Evolutionary conservation across 2,888 invertebrate species (phyloP).

Genomic region (Megamerina dolium): DNA sequence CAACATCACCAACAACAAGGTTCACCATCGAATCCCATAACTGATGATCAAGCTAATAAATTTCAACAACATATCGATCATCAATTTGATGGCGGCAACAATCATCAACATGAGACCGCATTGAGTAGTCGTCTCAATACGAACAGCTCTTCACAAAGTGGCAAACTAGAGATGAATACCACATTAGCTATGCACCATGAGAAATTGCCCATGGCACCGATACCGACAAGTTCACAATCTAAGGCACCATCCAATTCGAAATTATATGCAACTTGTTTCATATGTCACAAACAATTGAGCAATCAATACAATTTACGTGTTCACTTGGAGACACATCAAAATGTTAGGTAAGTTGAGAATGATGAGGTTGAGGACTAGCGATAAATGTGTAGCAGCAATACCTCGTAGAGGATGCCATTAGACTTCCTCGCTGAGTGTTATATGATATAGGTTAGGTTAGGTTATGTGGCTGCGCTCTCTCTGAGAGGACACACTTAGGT

Average conservation of each 20-base stretch:
- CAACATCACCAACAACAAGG: conserved; percentile 10
- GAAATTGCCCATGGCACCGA: conserved; percentile 24
- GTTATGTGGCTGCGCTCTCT: too few relatives aligned
- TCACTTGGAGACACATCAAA: conserved; percentile 87
- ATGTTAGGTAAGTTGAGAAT: conserved; percentile 57
- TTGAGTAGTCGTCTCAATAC: not conserved
- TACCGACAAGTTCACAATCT: conserved; percentile 20
- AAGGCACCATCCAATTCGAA: conserved; percentile 51
- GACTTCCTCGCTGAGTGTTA: too few relatives aligned
- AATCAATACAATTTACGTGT: conserved; percentile 87
- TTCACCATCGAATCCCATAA: conserved; percentile 10
- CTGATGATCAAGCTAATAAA: conserved; percentile 21
- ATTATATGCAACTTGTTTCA: conserved; percentile 66
- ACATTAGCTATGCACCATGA: too few relatives aligned
- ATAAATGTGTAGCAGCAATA: too few relatives aligned
- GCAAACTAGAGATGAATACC: too few relatives aligned
- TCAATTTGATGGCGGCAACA: conserved; percentile 29
- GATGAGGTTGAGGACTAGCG: not conserved
- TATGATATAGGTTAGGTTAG: too few relatives aligned
- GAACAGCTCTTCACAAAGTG: not conserved
- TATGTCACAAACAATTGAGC: conserved; percentile 82
- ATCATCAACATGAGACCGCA: not conserved
- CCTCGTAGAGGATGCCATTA: too few relatives aligned
- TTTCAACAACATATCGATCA: conserved; percentile 28
- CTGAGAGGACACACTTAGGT: too few relatives aligned